Conservation (phyloP, 1,140 invertebrate genomes). For the Drosophila subpulchrella region DNA sequence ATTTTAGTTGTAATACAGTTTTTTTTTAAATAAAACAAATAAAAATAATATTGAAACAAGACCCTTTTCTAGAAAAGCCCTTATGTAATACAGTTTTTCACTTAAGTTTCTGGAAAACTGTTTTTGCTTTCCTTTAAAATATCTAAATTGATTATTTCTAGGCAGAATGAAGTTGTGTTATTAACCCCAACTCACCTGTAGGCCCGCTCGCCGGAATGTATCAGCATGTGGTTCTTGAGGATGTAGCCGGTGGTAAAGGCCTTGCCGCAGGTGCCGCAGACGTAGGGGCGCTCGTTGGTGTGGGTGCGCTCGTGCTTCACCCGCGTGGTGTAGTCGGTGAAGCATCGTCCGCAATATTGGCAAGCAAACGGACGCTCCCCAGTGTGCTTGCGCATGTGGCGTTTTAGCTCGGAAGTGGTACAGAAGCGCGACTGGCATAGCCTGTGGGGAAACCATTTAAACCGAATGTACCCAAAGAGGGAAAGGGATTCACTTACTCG, state of each 20-base stretch:
- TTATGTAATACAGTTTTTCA: neutral
- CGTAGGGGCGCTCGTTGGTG: slow-evolving; percentile 86
- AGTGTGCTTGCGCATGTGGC: slow-evolving; percentile 74
- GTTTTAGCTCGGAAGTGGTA: slow-evolving; percentile 75
- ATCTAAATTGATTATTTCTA: neutral
- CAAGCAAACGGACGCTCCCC: slow-evolving; percentile 73
- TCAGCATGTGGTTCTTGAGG: slow-evolving; percentile 74
- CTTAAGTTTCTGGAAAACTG: neutral
- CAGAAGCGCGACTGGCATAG: slow-evolving; percentile 76
- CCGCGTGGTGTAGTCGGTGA: slow-evolving; percentile 72
- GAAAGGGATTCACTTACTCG: slow-evolving; percentile 55
- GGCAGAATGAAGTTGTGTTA: neutral
- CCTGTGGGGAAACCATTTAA: slow-evolving; percentile 23
- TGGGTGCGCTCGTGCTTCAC: slow-evolving; percentile 85
- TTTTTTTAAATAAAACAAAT: no score
- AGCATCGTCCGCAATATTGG: slow-evolving; percentile 71
- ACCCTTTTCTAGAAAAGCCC: no score
- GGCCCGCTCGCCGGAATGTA: slow-evolving; percentile 74
- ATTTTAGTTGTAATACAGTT: no score
- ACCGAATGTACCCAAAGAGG: no score
- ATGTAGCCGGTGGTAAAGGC: slow-evolving; percentile 86
- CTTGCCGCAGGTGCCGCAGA: slow-evolving; percentile 86
- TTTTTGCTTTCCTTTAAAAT: neutral
- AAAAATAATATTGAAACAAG: no score
- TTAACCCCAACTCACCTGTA: slow-evolving; percentile 48